Evolutionary conservation across 2,113 vertebrate genomes (phyloP), one percentile per base, ranked within the genome.

Genomic region (Ammodramus savannarum): DNA sequence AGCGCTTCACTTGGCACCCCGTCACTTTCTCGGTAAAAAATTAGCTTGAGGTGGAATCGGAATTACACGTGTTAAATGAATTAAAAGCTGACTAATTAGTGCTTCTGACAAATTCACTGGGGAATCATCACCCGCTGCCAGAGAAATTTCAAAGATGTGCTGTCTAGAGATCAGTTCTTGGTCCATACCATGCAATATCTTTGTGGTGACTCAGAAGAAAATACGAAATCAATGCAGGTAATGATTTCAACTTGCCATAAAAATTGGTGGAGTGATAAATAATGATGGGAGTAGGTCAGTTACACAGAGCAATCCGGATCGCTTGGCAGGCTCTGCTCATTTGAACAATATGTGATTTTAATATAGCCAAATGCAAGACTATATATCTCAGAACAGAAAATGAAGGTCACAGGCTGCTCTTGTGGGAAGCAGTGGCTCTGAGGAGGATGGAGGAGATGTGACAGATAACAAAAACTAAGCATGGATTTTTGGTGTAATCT

Each of bases 261-360:
- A 93, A 95, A 96, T 67, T 95, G 86, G 85, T 77, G 90, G 85
- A 63, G 52, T 93, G 93, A 95, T 95, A 96, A 97, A 95, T 95
- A 93, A 90, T 44, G 79, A 89, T 90, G 76, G 73, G 90, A 96
- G 73, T 59, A 71, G 95, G 96, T 97, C 95, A 93, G 94, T 94
- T 94, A 92, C 7, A 90, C 94, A 1, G 36, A 95, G 94, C 90
- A 96, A 96, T 96, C 95, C 95, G 94, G 90, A 93, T 96, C 76
- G 17, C 80, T 97, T 96, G 95, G 94, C 92, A 96, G 73, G 73
- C 92, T 95, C 43, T 74, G 88, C 96, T 95, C 94, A 67, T 94
- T 92, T 86, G 86, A 95, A 96, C 96, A 96, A 93, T 93, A 95
- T 94, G 94, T 90, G 88, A 95, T 96, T 96, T 96, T 95, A 96